Conservation (phyloP, 2,113 vertebrate species). For the Apodemus sylvaticus region DNA sequence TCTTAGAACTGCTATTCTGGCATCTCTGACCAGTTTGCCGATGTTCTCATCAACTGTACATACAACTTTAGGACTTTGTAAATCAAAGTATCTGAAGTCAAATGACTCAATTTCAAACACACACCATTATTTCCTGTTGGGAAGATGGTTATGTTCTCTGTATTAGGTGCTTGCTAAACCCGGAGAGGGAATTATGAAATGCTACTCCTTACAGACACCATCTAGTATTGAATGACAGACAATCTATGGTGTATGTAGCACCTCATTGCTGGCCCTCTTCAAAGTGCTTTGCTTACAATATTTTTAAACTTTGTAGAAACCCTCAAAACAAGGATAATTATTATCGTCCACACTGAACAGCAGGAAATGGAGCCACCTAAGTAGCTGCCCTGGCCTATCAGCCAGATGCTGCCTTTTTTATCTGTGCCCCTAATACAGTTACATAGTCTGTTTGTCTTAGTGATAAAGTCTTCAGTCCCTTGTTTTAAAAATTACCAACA, state of each 20-base stretch:
- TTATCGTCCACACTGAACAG: background rate
- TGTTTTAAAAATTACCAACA: background rate
- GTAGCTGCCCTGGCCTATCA: background rate
- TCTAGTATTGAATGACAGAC: no score
- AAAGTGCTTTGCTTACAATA: background rate
- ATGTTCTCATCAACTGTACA: background rate
- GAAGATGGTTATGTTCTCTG: background rate
- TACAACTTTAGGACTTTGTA: background rate
- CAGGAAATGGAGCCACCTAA: background rate
- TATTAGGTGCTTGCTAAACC: background rate
- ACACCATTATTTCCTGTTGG: background rate
- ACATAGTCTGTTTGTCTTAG: background rate
- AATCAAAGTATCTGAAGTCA: background rate
- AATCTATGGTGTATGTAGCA: accelerated
- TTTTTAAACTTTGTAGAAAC: background rate
- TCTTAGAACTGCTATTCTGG: background rate
- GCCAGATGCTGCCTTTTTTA: background rate
- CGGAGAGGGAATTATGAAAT: background rate
- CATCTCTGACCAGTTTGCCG: background rate
- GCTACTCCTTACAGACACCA: background rate
- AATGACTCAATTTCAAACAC: background rate
- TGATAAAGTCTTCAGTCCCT: background rate
- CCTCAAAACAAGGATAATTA: background rate
- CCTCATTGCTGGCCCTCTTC: background rate
- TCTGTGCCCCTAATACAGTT: background rate